These are phyloP conservation scores for Chrysomallon squamiferum DNA, from an alignment of 1,140 invertebrate species.

Conservation along the genomic window DNA sequence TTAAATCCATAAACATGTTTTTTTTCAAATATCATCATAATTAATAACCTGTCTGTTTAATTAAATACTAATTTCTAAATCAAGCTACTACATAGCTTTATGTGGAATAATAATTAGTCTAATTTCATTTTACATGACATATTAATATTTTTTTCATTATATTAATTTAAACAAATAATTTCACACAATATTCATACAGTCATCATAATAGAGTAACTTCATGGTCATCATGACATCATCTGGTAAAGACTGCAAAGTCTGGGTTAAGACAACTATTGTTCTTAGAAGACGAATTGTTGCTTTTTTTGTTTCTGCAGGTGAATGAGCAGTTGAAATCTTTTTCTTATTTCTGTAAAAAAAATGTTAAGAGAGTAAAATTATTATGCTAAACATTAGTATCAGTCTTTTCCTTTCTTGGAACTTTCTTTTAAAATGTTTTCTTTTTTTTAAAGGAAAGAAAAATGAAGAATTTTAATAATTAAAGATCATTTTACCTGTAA, in stretches of 20 bases:
- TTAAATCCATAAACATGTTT: no score
- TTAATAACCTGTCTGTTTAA: no score
- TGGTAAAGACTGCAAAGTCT: conserved; percentile 58
- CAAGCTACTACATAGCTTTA: no score
- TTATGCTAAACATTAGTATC: neutral
- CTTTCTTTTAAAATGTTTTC: no score
- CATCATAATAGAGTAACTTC: conserved; percentile 64
- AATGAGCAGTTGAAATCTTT: conserved; percentile 53
- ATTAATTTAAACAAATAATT: no score
- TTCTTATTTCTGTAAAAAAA: conserved; percentile 51
- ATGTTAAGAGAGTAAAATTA: neutral
- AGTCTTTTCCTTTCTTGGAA: neutral
- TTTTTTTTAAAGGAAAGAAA: neutral
- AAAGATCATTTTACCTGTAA: conserved; percentile 44
- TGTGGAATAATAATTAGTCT: no score
- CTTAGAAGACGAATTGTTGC: conserved; percentile 60
- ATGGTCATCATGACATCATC: conserved; percentile 62
- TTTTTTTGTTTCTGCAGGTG: conserved; percentile 57
- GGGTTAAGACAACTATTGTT: conserved; percentile 60
- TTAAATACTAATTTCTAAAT: no score
- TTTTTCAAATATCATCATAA: no score
- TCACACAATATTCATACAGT: conserved; percentile 55
- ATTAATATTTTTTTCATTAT: no score
- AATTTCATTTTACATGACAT: no score
- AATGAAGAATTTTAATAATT: no score